A percentile compares a stretch with the other conserved stretches of the same genome.
Conservation (phyloP, 37 sponge, comb jelly and placozoan species). For the Ianthella basta region DNA sequence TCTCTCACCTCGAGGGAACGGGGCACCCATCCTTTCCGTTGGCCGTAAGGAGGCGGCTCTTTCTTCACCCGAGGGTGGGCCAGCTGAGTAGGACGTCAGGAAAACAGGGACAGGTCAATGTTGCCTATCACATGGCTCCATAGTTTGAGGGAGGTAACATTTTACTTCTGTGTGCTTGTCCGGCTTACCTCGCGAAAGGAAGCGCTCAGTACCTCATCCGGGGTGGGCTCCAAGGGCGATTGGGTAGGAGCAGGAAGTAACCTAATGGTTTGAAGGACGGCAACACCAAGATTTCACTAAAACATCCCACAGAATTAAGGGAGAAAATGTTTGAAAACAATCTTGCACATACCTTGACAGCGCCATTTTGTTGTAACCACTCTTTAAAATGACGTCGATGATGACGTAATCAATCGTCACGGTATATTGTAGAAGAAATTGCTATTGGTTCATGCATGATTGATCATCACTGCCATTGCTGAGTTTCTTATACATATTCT, state of each 20-base stretch:
- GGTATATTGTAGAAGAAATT: no score
- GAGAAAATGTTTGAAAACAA: no score
- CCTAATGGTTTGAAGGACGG: neutral
- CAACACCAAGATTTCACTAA: neutral
- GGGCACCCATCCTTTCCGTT: constrained; percentile 93
- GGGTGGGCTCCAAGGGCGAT: neutral
- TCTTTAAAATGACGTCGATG: no score
- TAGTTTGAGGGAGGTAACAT: no score
- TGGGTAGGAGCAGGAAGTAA: constrained; percentile 19
- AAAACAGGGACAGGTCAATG: neutral
- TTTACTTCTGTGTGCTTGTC: no score
- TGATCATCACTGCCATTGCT: no score
- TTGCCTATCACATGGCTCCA: neutral
- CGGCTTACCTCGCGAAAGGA: neutral
- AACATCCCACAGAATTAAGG: neutral
- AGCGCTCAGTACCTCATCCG: neutral
- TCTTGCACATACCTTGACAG: neutral
- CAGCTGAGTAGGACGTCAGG: constrained; percentile 12
- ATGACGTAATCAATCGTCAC: no score
- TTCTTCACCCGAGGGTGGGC: constrained; percentile 42
- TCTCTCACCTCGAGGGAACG: constrained; percentile 64
- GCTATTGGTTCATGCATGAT: no score
- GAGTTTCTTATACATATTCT: no score
- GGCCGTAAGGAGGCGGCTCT: constrained; percentile 95
- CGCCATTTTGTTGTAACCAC: no score